Conservation (phyloP, 2,113 vertebrate genomes). For the Thinocorus orbignyianus region DNA sequence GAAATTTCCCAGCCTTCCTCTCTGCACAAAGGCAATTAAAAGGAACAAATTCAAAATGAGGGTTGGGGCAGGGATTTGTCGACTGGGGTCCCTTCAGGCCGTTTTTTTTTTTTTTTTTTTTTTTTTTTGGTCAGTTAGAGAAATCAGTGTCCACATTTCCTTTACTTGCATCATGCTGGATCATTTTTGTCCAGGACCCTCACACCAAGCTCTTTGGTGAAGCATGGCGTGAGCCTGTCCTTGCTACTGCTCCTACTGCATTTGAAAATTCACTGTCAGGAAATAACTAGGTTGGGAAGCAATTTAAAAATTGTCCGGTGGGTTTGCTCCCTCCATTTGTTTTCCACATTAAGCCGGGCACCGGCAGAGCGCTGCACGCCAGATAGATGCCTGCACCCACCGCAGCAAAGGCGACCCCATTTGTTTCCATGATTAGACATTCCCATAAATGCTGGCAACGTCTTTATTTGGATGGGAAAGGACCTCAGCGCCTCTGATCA, state of each 20-base stretch:
- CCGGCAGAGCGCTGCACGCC: not conserved
- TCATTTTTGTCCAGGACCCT: rapidly evolving
- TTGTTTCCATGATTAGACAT: constrained; percentile 11
- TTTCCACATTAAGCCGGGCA: not conserved
- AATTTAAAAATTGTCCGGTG: not conserved
- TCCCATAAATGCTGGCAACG: not conserved
- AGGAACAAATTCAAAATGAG: constrained; percentile 38
- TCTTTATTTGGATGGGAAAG: constrained; percentile 51
- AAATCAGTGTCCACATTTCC: rapidly evolving
- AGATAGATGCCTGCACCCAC: not conserved
- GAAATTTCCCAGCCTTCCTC: not conserved
- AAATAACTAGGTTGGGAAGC: not conserved
- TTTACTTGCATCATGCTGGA: rapidly evolving
- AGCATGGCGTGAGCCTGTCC: not conserved
- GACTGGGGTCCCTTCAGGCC: not conserved
- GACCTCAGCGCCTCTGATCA: not conserved
- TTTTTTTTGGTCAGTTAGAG: not conserved
- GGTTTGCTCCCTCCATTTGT: constrained; percentile 10
- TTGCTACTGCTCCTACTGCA: not conserved
- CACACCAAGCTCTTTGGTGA: not conserved
- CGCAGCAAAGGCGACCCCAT: not conserved
- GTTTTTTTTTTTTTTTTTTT: not conserved
- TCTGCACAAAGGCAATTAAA: constrained; percentile 23
- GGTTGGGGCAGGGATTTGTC: constrained; percentile 31
- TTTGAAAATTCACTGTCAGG: constrained; percentile 15